Base-by-base conservation (phyloP, 2,797 vertebrate species). In the Intellagama lesueurii region DNA sequence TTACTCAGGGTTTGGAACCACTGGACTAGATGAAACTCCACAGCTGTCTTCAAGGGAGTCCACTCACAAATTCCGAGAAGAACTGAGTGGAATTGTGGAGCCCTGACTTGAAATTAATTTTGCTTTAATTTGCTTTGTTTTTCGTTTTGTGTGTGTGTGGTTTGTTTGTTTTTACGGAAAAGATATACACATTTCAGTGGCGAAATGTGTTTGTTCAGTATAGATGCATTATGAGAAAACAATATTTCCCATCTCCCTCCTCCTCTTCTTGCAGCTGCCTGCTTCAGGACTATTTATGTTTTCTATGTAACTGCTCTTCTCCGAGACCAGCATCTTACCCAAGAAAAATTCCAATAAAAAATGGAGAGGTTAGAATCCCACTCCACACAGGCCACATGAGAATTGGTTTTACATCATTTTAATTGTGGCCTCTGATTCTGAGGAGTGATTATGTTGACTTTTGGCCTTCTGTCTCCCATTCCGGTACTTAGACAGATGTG, bases 351-450 rank as follows among this genome's bases (percentile, higher is more conserved):
- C 93, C 93, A 93, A 35, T n/a, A 76, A 91, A 78, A 28, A 64
- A 89, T 70, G n/a, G 77, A 86, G 94, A 94, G 81, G 56, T 93
- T 90, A 83, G 87, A 92, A 78, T 91, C 90, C 44, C 89, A 49
- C 0, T 6, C 75, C 85, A 17, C 52, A 88, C 76, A 83, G 66
- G 64, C 92, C 84, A 91, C 91, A n/a, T 30, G n/a, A 90, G 91
- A 91, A n/a, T 93, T 95, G 91, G 66, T 87, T 94, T 91, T 92
- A 77, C 72, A 86, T 91, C 0, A 73, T 94, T 92, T 91, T 96
- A 79, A 86, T 88, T 91, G 93, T 90, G 94, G 44, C 89, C 83
- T 93, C 30, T 83, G 78, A 85, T 90, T 81, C 83, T 91, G 75
- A 92, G 85, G 83, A 87, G 82, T 1, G 2, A 5, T 75, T 90